Evolutionary conservation across 2,888 invertebrate species (phyloP).

Genomic region (Torymus texanus): DNA sequence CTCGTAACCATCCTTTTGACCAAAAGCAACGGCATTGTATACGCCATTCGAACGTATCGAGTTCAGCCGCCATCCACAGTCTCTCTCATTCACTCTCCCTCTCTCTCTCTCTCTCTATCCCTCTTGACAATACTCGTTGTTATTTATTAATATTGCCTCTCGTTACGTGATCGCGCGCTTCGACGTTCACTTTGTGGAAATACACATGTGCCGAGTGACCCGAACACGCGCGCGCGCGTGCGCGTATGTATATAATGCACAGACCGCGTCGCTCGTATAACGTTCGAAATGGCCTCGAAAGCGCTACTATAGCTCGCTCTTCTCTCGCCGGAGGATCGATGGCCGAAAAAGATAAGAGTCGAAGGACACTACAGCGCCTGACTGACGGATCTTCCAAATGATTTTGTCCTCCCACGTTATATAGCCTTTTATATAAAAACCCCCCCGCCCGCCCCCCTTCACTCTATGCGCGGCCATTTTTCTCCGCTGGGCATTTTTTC

Average conservation of each 20-base stretch:
- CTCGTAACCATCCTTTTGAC: slow-evolving; percentile 16
- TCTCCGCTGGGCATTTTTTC: slow-evolving; percentile 42
- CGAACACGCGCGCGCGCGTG: slow-evolving; percentile 2
- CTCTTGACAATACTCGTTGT: slow-evolving; percentile 32
- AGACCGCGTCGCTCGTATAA: slow-evolving; percentile 32
- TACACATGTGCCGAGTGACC: too few species aligned
- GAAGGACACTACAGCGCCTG: slow-evolving; percentile 48
- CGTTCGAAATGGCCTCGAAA: slow-evolving; percentile 55
- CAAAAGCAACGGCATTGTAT: slow-evolving; percentile 8
- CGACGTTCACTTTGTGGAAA: slow-evolving; percentile 24
- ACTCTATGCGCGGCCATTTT: slow-evolving; percentile 27
- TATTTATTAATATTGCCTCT: slow-evolving; percentile 57
- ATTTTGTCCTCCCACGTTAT: slow-evolving; percentile 55
- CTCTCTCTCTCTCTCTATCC: not conserved
- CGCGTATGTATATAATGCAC: not conserved
- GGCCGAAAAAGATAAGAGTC: slow-evolving; percentile 58
- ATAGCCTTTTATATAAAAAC: slow-evolving; percentile 44
- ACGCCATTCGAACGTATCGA: slow-evolving; percentile 24
- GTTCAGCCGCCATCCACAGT: not conserved
- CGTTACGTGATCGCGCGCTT: slow-evolving; percentile 50
- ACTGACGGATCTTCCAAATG: slow-evolving; percentile 56
- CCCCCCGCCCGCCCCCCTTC: not conserved
- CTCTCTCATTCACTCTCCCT: not conserved
- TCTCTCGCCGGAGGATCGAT: slow-evolving; percentile 51
- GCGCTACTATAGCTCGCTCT: not conserved